Evolutionary conservation across 2,797 vertebrate species (phyloP).

Genomic region (Apogon talboti): DNA sequence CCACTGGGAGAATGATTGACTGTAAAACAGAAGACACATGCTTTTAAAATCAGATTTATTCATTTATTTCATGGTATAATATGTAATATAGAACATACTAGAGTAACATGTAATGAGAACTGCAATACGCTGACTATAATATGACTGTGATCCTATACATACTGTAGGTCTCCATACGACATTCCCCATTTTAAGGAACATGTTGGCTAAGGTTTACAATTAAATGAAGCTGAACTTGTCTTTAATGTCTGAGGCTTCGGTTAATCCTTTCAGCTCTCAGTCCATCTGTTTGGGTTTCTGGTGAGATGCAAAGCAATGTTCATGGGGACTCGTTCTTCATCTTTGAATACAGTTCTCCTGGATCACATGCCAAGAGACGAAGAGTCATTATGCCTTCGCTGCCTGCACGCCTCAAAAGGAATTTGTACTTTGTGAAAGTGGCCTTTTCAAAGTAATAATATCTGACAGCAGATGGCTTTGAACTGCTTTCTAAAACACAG

Average conservation of each 20-base stretch:
- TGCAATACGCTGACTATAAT: too few species aligned
- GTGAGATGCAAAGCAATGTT: neutral
- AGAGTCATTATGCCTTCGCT: slow-evolving; percentile 14
- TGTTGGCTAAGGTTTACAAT: slow-evolving; percentile 1
- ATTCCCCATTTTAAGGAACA: neutral
- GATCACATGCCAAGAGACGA: slow-evolving; percentile 20
- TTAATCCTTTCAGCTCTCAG: slow-evolving; percentile 13
- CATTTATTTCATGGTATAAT: too few species aligned
- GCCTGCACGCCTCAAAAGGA: slow-evolving; percentile 13
- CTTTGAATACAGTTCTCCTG: slow-evolving; percentile 28
- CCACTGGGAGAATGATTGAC: too few species aligned
- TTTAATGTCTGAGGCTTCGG: slow-evolving; percentile 16
- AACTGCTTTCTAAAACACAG: slow-evolving; percentile 22
- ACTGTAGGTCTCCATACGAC: neutral
- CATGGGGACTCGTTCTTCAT: neutral
- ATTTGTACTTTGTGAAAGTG: slow-evolving; percentile 20
- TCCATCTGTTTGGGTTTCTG: slow-evolving; percentile 36
- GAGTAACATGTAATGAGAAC: too few species aligned
- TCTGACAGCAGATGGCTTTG: slow-evolving; percentile 43
- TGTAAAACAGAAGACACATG: too few species aligned
- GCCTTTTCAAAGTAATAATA: slow-evolving; percentile 22
- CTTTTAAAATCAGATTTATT: too few species aligned
- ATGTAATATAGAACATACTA: too few species aligned
- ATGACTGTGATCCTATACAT: neutral
- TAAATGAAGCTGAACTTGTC: slow-evolving; percentile 14